Conservation (phyloP, 2,797 vertebrate genomes). For the Anabacerthia variegaticeps region DNA sequence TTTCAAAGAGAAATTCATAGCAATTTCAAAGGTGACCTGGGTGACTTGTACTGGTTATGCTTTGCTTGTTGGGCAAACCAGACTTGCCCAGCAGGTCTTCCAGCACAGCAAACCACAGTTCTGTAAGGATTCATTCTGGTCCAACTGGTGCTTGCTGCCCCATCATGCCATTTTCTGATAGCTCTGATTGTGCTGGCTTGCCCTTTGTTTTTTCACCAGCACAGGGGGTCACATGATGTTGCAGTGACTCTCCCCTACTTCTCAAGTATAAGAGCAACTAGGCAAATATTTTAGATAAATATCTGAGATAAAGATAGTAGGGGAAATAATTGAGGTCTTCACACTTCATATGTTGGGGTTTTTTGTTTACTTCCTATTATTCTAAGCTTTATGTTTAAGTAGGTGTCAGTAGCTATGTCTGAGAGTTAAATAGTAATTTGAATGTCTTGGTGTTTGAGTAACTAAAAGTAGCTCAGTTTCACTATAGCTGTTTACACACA, state of each 20-base stretch:
- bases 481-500: background rate
- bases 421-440: background rate
- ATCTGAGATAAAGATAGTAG: background rate
- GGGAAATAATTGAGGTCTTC: background rate
- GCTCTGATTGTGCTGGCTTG: background rate
- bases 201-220: background rate
- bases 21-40: background rate
- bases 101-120: background rate
- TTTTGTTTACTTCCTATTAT: background rate
- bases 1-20: background rate
- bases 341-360: fast-evolving
- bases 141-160: background rate
- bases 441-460: background rate
- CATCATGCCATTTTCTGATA: background rate
- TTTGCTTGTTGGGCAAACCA: background rate
- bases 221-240: background rate
- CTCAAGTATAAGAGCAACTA: background rate
- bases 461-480: background rate
- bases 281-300: background rate
- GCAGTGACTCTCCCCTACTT: background rate
- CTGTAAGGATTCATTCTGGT: background rate
- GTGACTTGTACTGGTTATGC: background rate
- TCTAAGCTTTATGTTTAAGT: background rate
- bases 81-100: conserved; percentile 13
- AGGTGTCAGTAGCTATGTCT: background rate